Conservation (phyloP, 2,888 invertebrate species). For the Caenorhabditis plicata region DNA sequence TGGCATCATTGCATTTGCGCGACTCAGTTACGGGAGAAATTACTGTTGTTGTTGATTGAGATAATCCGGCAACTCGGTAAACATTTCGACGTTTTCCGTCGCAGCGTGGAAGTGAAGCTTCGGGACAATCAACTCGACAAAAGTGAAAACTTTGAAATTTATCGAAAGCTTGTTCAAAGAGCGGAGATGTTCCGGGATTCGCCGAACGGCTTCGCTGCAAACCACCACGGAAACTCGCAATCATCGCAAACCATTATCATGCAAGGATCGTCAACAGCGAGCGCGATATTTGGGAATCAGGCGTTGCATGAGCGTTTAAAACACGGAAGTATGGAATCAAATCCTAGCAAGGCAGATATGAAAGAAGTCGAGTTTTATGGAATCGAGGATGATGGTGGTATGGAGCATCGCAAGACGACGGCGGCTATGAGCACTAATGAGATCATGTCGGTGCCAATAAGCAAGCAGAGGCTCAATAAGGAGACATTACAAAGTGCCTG, state of each 20-base stretch:
- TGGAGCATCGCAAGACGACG: constrained; percentile 2
- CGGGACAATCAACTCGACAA: constrained; percentile 72
- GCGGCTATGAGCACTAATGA: constrained; percentile 13
- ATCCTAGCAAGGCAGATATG: background rate
- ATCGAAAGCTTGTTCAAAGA: constrained; percentile 17
- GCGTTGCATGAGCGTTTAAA: constrained; percentile 13
- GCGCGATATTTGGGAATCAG: constrained; percentile 1
- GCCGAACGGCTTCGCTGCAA: constrained; percentile 4
- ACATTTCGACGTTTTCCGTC: constrained; percentile 88
- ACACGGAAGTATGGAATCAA: constrained; percentile 20
- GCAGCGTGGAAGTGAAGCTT: constrained; percentile 83
- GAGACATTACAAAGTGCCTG: constrained; percentile 19
- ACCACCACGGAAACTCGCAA: constrained; percentile 4
- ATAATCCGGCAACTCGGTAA: constrained; percentile 73
- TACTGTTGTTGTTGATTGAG: constrained; percentile 45
- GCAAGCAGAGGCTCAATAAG: constrained; percentile 34
- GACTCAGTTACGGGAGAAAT: constrained; percentile 37
- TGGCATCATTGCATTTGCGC: constrained; percentile 77
- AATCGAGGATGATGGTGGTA: constrained; percentile 6
- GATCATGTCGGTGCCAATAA: constrained; percentile 10
- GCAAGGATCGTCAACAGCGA: background rate
- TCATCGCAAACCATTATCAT: constrained; percentile 4
- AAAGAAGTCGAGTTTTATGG: constrained; percentile 10
- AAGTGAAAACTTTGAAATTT: constrained; percentile 11
- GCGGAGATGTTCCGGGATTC: constrained; percentile 26